phyloP scores from a whole-genome alignment of 2,888 invertebrate genomes.

The Parnassius orleans region DNA sequence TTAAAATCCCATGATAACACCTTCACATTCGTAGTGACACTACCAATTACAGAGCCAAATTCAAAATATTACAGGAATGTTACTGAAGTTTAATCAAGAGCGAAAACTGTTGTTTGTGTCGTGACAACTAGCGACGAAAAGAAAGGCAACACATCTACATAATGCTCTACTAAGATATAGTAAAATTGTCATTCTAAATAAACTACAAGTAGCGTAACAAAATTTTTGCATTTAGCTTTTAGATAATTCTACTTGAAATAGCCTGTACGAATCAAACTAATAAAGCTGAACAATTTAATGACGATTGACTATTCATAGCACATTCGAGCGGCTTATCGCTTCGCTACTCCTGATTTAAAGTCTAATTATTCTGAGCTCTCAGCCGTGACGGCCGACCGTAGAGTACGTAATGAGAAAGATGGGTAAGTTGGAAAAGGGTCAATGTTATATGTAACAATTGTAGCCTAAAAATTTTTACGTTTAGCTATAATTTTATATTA shows the following conservation, averaged over 20 bases:
- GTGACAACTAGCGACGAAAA: too few relatives aligned
- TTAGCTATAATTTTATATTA: too few relatives aligned
- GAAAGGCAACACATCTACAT: too few relatives aligned
- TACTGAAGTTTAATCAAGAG: too few relatives aligned
- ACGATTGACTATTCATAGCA: constrained; percentile 79
- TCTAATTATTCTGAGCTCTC: constrained; percentile 78
- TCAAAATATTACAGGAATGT: too few relatives aligned
- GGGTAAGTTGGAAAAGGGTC: constrained; percentile 38
- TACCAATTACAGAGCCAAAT: too few relatives aligned
- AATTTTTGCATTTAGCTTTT: neutral
- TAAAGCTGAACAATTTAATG: constrained; percentile 79
- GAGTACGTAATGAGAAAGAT: constrained; percentile 71
- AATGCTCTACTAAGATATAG: too few relatives aligned
- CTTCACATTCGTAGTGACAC: too few relatives aligned
- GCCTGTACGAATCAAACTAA: constrained; percentile 67
- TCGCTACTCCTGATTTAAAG: constrained; percentile 77
- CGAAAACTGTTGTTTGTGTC: too few relatives aligned
- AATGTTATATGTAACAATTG: constrained; percentile 77
- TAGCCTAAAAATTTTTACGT: constrained; percentile 43
- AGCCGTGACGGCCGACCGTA: constrained; percentile 65
- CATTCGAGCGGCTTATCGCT: constrained; percentile 76
- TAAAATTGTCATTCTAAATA: neutral
- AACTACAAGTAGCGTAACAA: neutral
- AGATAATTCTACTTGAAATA: constrained; percentile 33
- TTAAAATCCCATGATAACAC: too few relatives aligned